Conservation (phyloP, 2,888 invertebrate species). For the Gasteruption jaculator region DNA sequence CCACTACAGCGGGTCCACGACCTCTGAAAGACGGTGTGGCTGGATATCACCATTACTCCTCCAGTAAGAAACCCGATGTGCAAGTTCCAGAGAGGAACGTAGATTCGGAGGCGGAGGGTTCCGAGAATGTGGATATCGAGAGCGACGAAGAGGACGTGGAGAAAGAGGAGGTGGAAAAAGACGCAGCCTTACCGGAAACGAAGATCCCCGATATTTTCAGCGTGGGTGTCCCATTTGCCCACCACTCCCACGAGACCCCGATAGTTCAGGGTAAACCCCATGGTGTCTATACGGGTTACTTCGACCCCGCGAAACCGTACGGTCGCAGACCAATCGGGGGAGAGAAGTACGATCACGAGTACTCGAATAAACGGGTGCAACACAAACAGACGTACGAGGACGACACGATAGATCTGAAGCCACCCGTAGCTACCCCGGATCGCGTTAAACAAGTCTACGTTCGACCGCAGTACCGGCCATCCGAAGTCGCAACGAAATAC, state of each 20-base stretch:
- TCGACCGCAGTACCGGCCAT: no score
- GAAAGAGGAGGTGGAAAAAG: no score
- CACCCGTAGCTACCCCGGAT: conserved; percentile 33
- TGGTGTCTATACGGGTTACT: conserved; percentile 27
- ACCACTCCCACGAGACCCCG: conserved; percentile 26
- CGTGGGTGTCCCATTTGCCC: conserved; percentile 1
- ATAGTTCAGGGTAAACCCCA: conserved; percentile 32
- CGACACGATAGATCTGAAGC: conserved; percentile 38
- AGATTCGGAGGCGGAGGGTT: conserved; percentile 36
- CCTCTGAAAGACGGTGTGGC: conserved; percentile 24
- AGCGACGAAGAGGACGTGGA: no score
- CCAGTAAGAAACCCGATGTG: conserved; percentile 17
- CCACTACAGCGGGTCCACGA: no score
- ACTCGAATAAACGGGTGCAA: conserved; percentile 18
- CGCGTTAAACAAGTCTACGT: no score
- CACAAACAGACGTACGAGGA: conserved; percentile 19
- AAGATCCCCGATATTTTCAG: no score
- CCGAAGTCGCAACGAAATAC: no score
- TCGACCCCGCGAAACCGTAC: conserved; percentile 19
- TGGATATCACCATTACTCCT: conserved; percentile 28
- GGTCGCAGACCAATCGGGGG: conserved; percentile 24
- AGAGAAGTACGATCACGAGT: conserved; percentile 25
- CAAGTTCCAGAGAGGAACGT: conserved; percentile 20
- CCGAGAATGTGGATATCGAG: conserved; percentile 33
- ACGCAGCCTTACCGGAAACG: no score